A percentile compares a stretch with the other conserved stretches of the same genome.
Evolutionary conservation across 2,888 invertebrate genomes (phyloP).

Genomic region (Chrysotoxum bicinctum): DNA sequence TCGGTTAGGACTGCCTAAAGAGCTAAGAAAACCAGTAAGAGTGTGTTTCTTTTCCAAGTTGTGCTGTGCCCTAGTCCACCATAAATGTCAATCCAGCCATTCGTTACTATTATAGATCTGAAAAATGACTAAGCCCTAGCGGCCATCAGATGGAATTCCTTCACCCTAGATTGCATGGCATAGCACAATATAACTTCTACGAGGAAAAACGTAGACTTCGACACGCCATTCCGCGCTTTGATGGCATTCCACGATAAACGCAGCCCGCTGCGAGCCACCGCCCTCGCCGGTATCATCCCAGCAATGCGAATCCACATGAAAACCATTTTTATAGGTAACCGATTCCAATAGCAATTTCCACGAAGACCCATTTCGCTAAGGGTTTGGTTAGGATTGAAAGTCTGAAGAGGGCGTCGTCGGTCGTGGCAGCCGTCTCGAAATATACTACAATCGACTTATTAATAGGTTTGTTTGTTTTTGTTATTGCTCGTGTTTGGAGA

Average conservation of each 20-base stretch:
- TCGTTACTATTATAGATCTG: neutral
- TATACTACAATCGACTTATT: slow-evolving; percentile 67
- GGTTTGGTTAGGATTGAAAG: slow-evolving; percentile 9
- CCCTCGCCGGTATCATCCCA: slow-evolving; percentile 26
- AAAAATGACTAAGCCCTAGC: slow-evolving; percentile 50
- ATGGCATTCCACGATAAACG: slow-evolving; percentile 68
- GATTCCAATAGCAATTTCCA: slow-evolving; percentile 49
- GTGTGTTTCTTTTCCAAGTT: too few species aligned
- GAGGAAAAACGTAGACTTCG: neutral
- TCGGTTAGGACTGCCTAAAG: too few species aligned
- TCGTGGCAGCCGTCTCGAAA: slow-evolving; percentile 49
- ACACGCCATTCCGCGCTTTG: slow-evolving; percentile 58
- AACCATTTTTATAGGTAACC: slow-evolving; percentile 65
- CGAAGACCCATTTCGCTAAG: neutral
- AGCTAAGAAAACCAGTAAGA: too few species aligned
- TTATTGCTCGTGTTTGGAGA: slow-evolving; percentile 59
- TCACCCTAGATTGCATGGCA: slow-evolving; percentile 46
- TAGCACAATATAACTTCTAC: slow-evolving; percentile 16
- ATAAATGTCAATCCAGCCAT: neutral
- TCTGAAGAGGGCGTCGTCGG: neutral
- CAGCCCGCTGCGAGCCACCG: neutral
- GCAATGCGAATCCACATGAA: slow-evolving; percentile 33
- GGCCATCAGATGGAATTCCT: slow-evolving; percentile 41
- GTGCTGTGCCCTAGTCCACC: neutral
- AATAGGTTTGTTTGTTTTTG: slow-evolving; percentile 72